phyloP scores from a whole-genome alignment of 92 coral and sea anemone species.

The Umimayanthus kanabou region DNA sequence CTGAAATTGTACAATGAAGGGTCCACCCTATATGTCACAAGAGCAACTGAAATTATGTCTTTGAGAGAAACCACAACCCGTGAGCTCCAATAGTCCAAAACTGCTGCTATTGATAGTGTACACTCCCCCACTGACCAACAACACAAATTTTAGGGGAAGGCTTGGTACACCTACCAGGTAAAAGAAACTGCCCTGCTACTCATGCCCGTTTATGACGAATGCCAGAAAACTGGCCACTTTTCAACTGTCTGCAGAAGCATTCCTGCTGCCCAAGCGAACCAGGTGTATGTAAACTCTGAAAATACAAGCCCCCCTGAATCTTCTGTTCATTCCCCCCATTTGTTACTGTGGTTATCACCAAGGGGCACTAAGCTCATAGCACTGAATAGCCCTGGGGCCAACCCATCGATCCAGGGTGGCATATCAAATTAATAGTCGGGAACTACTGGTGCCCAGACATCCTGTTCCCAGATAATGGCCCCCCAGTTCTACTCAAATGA shows the following conservation, averaged over 20 bases:
- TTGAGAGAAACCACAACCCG: constrained; percentile 3
- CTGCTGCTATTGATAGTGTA: constrained; percentile 24
- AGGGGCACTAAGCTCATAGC: background rate
- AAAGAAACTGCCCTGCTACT: constrained; percentile 54
- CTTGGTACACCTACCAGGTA: constrained; percentile 35
- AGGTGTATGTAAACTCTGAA: constrained; percentile 5
- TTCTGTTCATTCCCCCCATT: background rate
- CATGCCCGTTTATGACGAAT: constrained; percentile 37
- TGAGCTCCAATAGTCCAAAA: constrained; percentile 13
- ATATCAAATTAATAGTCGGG: too few species aligned
- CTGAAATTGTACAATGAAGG: background rate
- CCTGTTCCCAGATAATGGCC: too few species aligned
- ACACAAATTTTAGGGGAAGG: background rate
- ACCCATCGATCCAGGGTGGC: background rate
- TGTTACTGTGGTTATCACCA: constrained; percentile 1
- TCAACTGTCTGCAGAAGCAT: constrained; percentile 44
- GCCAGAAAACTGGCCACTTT: constrained; percentile 38
- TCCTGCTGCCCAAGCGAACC: constrained; percentile 24
- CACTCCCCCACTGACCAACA: background rate
- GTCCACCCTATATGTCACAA: background rate
- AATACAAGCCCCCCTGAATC: background rate
- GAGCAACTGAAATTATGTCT: background rate
- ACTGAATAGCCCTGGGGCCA: background rate
- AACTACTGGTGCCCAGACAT: too few species aligned
- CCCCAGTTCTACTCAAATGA: too few species aligned